Percentiles rank a stretch among this genome's conserved stretches.
phyloP scores from a whole-genome alignment of 1,140 invertebrate species.

The Antheraea mylitta region DNA sequence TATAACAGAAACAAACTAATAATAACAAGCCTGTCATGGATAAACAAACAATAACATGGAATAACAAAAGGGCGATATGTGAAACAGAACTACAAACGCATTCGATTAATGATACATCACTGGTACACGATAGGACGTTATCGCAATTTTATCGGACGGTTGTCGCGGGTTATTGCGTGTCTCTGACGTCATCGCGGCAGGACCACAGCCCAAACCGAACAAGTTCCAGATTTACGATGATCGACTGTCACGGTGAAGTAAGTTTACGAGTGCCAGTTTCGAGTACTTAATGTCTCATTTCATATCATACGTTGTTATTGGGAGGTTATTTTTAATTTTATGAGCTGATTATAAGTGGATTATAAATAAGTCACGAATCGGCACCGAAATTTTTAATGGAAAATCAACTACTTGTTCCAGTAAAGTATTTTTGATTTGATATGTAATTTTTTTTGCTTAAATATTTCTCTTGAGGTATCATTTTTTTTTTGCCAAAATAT shows the following conservation, averaged over 20 bases:
- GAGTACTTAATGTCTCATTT: not conserved
- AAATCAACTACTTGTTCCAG: too few species aligned
- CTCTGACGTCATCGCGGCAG: constrained; percentile 47
- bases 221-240: constrained; percentile 21
- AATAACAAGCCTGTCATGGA: constrained; percentile 5
- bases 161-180: constrained; percentile 14
- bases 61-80: constrained; percentile 6
- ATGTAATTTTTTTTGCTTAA: too few species aligned
- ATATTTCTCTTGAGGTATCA: too few species aligned
- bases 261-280: not conserved
- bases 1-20: not conserved
- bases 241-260: constrained; percentile 10
- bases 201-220: constrained; percentile 5
- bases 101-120: constrained; percentile 67
- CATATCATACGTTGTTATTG: too few species aligned
- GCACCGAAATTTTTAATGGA: too few species aligned
- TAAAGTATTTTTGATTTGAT: too few species aligned
- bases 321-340: too few species aligned
- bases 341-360: too few species aligned
- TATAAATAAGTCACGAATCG: too few species aligned
- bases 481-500: too few species aligned
- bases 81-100: constrained; percentile 47
- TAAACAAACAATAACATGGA: constrained; percentile 6
- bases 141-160: constrained; percentile 30
- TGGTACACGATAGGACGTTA: constrained; percentile 47